Conservation (phyloP, 2,797 vertebrate genomes). For the Acanthopagrus latus region DNA sequence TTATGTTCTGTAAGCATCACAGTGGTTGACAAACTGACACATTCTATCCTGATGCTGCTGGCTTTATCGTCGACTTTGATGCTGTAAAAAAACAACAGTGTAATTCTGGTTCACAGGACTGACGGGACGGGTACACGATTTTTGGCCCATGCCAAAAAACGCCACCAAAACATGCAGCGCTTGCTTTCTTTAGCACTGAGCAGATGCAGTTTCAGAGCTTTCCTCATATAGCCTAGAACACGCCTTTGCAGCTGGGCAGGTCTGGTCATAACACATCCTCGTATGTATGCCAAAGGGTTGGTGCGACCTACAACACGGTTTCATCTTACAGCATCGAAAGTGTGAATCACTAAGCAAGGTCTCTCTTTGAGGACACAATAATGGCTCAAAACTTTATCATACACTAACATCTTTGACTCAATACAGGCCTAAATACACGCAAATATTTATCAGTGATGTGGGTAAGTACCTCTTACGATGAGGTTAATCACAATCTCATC, state of each 20-base stretch:
- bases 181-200: constrained; percentile 86
- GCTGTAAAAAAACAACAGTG: constrained; percentile 41
- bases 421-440: background rate
- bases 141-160: constrained; percentile 74
- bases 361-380: constrained; percentile 53
- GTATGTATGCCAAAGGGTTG: constrained; percentile 77
- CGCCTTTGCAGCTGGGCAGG: constrained; percentile 83
- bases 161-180: constrained; percentile 77
- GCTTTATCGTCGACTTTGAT: constrained; percentile 19
- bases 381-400: background rate
- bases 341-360: constrained; percentile 60
- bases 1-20: constrained; percentile 22
- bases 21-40: background rate
- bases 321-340: constrained; percentile 80
- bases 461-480: constrained; percentile 91
- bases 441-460: background rate
- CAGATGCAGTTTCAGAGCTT: constrained; percentile 87
- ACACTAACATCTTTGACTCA: background rate
- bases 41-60: constrained; percentile 22
- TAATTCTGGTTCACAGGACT: constrained; percentile 34
- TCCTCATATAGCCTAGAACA: constrained; percentile 86
- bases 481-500: constrained; percentile 94
- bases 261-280: constrained; percentile 82
- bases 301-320: constrained; percentile 71
- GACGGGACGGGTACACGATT: constrained; percentile 54